A percentile compares a stretch with the other conserved stretches of the same genome.
These are phyloP conservation scores for Cinclus mexicanus DNA, from an alignment of 2,113 vertebrate species.

Conservation along the genomic window DNA sequence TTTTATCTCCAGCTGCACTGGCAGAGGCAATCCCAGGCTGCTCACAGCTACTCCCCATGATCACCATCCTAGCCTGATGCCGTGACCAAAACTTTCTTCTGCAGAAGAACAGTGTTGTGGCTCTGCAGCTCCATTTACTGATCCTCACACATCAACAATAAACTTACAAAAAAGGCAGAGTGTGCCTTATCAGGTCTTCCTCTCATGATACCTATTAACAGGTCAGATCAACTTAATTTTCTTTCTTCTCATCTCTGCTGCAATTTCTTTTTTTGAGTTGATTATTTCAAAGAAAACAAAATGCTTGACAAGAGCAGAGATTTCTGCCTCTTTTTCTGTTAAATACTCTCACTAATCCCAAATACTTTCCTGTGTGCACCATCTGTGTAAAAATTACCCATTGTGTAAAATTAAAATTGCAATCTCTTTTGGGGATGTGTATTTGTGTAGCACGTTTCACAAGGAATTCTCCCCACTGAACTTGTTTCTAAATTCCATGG, in stretches of 20 bases:
- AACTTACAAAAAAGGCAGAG: neutral
- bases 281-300: neutral
- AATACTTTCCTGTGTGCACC: neutral
- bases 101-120: rapidly evolving
- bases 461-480: neutral
- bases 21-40: neutral
- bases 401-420: neutral
- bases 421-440: neutral
- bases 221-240: neutral
- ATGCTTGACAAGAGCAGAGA: neutral
- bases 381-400: neutral
- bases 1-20: neutral
- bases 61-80: neutral
- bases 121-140: neutral
- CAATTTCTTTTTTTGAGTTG: neutral
- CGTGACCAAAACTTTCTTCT: neutral
- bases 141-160: neutral
- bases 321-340: neutral
- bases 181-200: neutral
- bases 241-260: neutral
- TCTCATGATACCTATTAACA: neutral
- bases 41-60: rapidly evolving
- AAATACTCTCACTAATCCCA: neutral
- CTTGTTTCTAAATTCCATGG: neutral
- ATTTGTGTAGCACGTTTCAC: neutral